Conservation (phyloP, 2,797 vertebrate species). For the Miichthys miiuy region DNA sequence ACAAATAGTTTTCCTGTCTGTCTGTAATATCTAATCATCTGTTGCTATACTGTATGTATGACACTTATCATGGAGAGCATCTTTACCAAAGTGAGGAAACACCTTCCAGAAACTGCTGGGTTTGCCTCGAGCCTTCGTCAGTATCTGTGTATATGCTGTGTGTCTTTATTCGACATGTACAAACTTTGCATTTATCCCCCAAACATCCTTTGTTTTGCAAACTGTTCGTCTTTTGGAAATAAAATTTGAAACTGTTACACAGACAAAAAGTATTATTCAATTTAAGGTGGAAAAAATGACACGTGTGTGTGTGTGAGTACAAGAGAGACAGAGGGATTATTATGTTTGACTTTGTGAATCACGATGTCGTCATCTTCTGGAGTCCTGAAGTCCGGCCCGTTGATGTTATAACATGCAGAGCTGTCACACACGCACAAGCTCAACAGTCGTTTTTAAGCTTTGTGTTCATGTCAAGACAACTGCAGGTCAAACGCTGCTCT, state of each 20-base stretch:
- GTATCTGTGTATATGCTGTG: conserved; percentile 25
- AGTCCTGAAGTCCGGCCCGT: conserved; percentile 48
- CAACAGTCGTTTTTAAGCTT: conserved; percentile 25
- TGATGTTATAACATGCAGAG: conserved; percentile 54
- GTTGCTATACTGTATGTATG: conserved; percentile 20
- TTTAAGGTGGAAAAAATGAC: neutral
- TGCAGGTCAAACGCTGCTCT: conserved; percentile 60
- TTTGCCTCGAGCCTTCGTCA: conserved; percentile 23
- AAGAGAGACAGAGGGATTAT: neutral
- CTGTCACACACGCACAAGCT: conserved; percentile 36
- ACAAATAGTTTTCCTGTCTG: conserved; percentile 41
- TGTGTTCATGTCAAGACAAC: conserved; percentile 22
- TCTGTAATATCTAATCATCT: conserved; percentile 42
- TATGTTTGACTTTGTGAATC: conserved; percentile 45
- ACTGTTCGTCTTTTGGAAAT: conserved; percentile 68
- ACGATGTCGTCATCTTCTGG: conserved; percentile 42
- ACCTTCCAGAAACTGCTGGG: neutral
- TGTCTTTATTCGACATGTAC: conserved; percentile 40
- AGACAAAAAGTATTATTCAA: conserved; percentile 1
- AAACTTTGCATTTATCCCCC: conserved; percentile 15
- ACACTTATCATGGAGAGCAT: conserved; percentile 23
- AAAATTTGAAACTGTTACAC: conserved; percentile 54
- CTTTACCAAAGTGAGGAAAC: conserved; percentile 54
- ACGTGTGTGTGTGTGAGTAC: conserved; percentile 1
- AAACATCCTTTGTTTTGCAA: conserved; percentile 14